A percentile compares a stretch with the other conserved stretches of the same genome.
Conservation (phyloP, 23 tunicate species). For the Ciona savignyi region DNA sequence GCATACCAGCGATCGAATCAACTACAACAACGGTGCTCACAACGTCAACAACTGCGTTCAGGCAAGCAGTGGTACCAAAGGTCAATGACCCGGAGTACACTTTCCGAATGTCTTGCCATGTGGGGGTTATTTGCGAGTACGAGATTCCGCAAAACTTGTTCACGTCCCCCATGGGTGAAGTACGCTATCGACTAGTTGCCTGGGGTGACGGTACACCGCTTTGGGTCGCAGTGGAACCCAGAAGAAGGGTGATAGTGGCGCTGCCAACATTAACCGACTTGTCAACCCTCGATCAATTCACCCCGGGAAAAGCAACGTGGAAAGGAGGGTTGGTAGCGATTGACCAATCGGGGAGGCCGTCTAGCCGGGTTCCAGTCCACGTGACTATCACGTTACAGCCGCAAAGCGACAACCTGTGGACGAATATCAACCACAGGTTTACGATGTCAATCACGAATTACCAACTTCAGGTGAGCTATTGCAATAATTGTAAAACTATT, state of each 20-base stretch:
- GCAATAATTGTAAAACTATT: too few relatives aligned
- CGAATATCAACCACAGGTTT: conserved; percentile 37
- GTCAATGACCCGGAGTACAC: background rate
- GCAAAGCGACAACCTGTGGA: background rate
- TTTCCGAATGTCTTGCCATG: background rate
- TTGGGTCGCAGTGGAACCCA: conserved; percentile 41
- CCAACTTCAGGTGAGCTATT: conserved; percentile 33
- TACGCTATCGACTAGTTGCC: background rate
- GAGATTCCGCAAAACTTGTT: background rate
- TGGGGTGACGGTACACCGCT: conserved; percentile 25
- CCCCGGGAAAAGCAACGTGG: conserved; percentile 52
- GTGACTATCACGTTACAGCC: conserved; percentile 13
- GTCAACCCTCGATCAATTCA: conserved; percentile 10
- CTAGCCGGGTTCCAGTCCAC: conserved; percentile 11
- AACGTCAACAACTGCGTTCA: background rate
- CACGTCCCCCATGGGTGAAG: background rate
- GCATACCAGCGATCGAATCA: background rate
- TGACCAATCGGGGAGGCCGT: conserved; percentile 8
- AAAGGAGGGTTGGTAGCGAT: conserved; percentile 36
- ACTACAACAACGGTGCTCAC: conserved; percentile 1
- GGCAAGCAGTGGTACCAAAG: background rate
- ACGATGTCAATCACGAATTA: conserved; percentile 34
- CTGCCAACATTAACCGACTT: conserved; percentile 37
- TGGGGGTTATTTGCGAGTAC: background rate
- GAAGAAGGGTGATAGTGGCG: conserved; percentile 7